Evolutionary conservation across 2,113 vertebrate species (phyloP), one percentile per base, ranked within the genome.

Genomic region (Otocyon megalotis): DNA sequence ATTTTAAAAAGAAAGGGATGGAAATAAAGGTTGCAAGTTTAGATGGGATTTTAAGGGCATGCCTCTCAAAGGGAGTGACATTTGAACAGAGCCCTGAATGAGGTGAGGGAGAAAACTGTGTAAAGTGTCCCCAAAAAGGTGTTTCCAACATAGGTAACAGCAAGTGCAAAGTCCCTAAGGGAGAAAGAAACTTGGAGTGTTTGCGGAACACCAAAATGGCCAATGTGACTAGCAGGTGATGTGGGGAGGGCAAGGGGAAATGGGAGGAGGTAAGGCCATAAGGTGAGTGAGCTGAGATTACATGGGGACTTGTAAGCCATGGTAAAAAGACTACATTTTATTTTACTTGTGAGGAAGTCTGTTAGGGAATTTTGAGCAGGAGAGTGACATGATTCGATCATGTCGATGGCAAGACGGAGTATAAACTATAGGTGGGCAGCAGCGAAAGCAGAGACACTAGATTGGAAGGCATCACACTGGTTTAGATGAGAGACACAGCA

Each of bases 1-100:
- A n/a, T n/a, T n/a, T n/a, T n/a, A n/a, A n/a, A n/a, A n/a, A n/a
- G 60, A 96, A 63, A 65, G 11, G 71, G 76, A 79, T n/a, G 14
- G 20, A 79, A 95, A 37, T 82, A 85, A 88, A 35, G 79, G 43
- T 87, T 71, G 62, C 8, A 84, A 58, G 63, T 74, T 80, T 93
- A 88, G 60, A 65, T 93, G 72, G 19, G 35, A 72, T 91, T 88
- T 82, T 79, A 54, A 79, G 48, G 82, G 76, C 83, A 74, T 80
- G 87, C 56, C 26, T 91, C 87, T 88, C 77, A 80, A 92, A 84
- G 26, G 62, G 92, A 74, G 60, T 91, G 63, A 93, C n/a, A 72
- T 97, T 95, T 95, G 67, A 79, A 53, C 43, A 91, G 48, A 83
- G 67, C 35, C 35, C 60, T 90, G 24, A 79, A 63, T 58, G 20